A percentile compares a stretch with the other conserved stretches of the same genome.
Conservation (phyloP, 64 coral and sea anemone genomes). For the Orbicella faveolata region DNA sequence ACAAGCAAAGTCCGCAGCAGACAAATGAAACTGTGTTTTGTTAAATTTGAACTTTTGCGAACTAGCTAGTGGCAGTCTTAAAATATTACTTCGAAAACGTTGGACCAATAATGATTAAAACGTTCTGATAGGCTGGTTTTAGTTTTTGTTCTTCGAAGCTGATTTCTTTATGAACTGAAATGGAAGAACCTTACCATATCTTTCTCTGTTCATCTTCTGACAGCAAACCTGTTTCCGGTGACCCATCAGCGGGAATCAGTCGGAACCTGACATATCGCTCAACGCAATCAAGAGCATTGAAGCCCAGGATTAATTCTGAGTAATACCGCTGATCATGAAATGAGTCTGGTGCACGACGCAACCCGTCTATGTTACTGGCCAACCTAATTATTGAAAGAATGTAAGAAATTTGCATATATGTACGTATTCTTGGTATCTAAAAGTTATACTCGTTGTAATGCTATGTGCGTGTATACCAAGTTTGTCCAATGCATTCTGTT, state of each 20-base stretch:
- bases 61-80: too few species aligned
- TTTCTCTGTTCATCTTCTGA: slow-evolving; percentile 74
- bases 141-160: background rate
- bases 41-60: too few species aligned
- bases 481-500: too few species aligned
- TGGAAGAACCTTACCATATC: slow-evolving; percentile 50
- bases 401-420: background rate
- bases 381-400: slow-evolving; percentile 22
- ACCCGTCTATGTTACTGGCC: slow-evolving; percentile 63
- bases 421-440: too few species aligned
- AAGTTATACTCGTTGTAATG: too few species aligned
- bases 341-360: slow-evolving; percentile 67
- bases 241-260: slow-evolving; percentile 58
- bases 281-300: slow-evolving; percentile 60
- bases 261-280: slow-evolving; percentile 76
- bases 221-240: slow-evolving; percentile 69
- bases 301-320: slow-evolving; percentile 49
- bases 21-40: too few species aligned
- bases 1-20: too few species aligned
- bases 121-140: too few species aligned
- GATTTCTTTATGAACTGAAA: too few species aligned
- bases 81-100: too few species aligned
- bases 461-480: too few species aligned
- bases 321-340: slow-evolving; percentile 79
- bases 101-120: too few species aligned